Evolutionary conservation across 1,140 invertebrate genomes (phyloP).

Genomic region (Drosophila auraria): DNA sequence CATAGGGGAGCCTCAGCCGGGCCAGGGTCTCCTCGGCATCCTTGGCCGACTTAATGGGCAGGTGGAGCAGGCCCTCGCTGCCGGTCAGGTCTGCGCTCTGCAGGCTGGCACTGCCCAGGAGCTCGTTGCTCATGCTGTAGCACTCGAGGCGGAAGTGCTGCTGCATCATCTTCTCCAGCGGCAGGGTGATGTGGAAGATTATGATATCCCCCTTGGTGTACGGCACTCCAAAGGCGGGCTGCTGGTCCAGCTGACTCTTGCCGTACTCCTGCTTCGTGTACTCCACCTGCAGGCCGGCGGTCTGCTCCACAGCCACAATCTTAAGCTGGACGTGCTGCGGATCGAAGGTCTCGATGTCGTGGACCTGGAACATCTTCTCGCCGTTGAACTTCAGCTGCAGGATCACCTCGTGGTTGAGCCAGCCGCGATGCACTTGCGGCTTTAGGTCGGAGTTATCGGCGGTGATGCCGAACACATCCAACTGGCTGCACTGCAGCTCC

Average conservation of each 20-base stretch:
- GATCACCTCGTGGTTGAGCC: conserved; percentile 92
- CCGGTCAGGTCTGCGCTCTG: conserved; percentile 75
- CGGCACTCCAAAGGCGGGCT: conserved; percentile 63
- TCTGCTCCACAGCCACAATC: conserved; percentile 65
- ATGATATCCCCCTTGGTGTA: conserved; percentile 75
- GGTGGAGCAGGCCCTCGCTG: conserved; percentile 91
- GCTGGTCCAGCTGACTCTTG: conserved; percentile 65
- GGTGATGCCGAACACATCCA: conserved; percentile 86
- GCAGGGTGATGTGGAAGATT: conserved; percentile 86
- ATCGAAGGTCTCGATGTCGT: conserved; percentile 80
- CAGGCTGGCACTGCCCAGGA: conserved; percentile 94
- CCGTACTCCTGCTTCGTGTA: conserved; percentile 73
- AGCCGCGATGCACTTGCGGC: conserved; percentile 89
- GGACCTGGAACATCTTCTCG: conserved; percentile 83
- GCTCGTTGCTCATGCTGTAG: conserved; percentile 53
- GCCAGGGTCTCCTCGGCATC: conserved; percentile 86
- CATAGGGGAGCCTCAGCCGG: conserved; percentile 87
- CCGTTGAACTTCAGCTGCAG: conserved; percentile 91
- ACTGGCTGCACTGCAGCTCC: conserved; percentile 53
- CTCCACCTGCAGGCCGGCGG: conserved; percentile 74
- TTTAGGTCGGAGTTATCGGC: conserved; percentile 68
- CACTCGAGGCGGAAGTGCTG: conserved; percentile 67
- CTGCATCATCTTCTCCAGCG: conserved; percentile 69
- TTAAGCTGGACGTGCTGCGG: conserved; percentile 77
- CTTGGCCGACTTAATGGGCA: conserved; percentile 91